Evolutionary conservation across 92 coral and sea anemone species (phyloP).

Genomic region (Plumapathes pennacea): DNA sequence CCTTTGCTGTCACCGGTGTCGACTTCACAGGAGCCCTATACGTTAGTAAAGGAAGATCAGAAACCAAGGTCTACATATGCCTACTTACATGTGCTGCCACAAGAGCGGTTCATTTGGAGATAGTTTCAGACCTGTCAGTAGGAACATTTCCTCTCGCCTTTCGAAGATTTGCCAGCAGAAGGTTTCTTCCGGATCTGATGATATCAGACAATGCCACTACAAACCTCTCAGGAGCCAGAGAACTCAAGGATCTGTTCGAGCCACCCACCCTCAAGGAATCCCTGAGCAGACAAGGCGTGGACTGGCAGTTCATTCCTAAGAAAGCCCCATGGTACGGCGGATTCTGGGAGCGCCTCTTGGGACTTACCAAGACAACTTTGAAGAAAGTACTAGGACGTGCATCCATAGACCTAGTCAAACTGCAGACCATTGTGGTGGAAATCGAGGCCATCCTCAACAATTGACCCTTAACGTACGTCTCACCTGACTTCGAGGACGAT

Average conservation of each 20-base stretch:
- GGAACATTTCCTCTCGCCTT: constrained; percentile 23
- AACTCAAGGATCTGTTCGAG: constrained; percentile 28
- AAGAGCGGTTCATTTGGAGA: constrained; percentile 33
- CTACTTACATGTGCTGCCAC: constrained; percentile 27
- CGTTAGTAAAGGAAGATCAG: constrained; percentile 2
- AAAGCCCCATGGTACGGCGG: constrained; percentile 56
- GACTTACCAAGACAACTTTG: constrained; percentile 16
- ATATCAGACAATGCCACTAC: constrained; percentile 42
- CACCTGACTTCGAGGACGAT: constrained; percentile 46
- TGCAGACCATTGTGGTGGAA: constrained; percentile 45
- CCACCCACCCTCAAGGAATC: constrained; percentile 5
- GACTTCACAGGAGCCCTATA: constrained; percentile 15
- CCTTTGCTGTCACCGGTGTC: constrained; percentile 33
- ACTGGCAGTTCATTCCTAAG: constrained; percentile 40
- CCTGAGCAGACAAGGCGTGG: constrained; percentile 12
- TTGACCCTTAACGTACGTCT: constrained; percentile 44
- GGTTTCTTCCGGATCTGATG: constrained; percentile 24
- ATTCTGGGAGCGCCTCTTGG: constrained; percentile 46
- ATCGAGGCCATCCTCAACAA: constrained; percentile 51
- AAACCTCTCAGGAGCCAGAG: constrained; percentile 26
- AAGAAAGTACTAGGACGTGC: constrained; percentile 27
- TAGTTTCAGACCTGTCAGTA: constrained; percentile 27
- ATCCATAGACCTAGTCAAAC: constrained; percentile 11
- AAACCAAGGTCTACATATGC: constrained; percentile 23
- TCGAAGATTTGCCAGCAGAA: constrained; percentile 26